Evolutionary conservation across 2,113 vertebrate genomes (phyloP).

Genomic region (Paedocypris sp.): DNA sequence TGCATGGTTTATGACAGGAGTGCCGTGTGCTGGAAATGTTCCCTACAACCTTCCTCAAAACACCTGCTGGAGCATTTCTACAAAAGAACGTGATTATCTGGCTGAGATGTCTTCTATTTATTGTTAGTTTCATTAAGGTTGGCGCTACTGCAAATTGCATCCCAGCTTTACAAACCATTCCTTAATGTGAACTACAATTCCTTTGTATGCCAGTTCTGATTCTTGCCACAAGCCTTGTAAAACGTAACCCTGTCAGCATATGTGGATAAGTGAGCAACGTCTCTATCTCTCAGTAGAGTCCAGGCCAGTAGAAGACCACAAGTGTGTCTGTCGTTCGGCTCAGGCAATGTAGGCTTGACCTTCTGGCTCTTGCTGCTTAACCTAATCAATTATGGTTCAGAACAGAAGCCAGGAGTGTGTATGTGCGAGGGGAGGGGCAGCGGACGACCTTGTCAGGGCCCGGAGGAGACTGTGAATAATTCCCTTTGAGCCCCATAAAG

Average conservation of each 20-base stretch:
- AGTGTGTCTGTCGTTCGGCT: slow-evolving; percentile 17
- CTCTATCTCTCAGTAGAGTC: slow-evolving; percentile 30
- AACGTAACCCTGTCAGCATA: slow-evolving; percentile 19
- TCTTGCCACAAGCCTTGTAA: no score
- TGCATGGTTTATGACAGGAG: no score
- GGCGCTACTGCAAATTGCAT: no score
- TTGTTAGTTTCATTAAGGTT: no score
- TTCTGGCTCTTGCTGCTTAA: slow-evolving; percentile 60
- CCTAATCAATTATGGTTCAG: slow-evolving; percentile 68
- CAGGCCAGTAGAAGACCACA: neutral
- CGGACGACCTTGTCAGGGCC: slow-evolving; percentile 56
- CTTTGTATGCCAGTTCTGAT: no score
- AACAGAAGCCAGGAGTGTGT: slow-evolving; percentile 48
- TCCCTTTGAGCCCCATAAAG: slow-evolving; percentile 58
- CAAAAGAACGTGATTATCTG: no score
- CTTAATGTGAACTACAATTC: no score
- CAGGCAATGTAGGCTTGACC: slow-evolving; percentile 50
- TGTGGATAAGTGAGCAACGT: slow-evolving; percentile 29
- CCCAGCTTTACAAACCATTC: no score
- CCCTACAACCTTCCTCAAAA: no score
- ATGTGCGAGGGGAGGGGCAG: slow-evolving; percentile 33
- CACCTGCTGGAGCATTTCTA: no score
- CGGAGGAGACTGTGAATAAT: slow-evolving; percentile 64
- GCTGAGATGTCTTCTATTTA: no score
- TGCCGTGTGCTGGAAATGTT: no score